phyloP scores from a whole-genome alignment of 2,113 vertebrate genomes.

The Hyaena hyaena region DNA sequence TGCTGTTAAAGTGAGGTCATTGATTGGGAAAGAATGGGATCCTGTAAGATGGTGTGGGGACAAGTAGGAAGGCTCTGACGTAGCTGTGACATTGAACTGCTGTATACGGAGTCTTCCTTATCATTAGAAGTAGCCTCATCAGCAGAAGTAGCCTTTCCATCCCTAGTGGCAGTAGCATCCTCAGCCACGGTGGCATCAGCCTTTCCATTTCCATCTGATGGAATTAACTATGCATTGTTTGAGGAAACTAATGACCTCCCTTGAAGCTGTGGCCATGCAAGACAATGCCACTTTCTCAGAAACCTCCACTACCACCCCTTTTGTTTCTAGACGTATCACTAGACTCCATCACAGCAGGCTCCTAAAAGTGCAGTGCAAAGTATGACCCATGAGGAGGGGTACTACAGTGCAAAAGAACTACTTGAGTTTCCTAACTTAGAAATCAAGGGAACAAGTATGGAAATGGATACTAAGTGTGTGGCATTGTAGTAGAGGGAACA shows the following conservation, averaged over 20 bases:
- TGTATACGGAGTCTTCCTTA: background rate
- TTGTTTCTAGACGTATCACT: background rate
- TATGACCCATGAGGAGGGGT: background rate
- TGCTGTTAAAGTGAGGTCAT: background rate
- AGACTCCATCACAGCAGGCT: background rate
- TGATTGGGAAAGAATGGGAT: background rate
- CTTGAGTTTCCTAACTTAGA: background rate
- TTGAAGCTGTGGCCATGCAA: background rate
- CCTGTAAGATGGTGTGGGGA: background rate
- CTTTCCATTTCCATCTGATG: background rate
- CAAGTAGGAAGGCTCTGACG: background rate
- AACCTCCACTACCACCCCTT: background rate
- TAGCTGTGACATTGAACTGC: background rate
- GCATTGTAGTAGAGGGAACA: background rate
- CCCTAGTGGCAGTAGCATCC: background rate
- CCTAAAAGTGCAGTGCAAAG: background rate
- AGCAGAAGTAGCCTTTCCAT: background rate
- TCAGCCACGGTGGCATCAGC: background rate
- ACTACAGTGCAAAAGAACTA: background rate
- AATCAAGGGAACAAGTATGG: background rate
- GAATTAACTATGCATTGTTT: background rate
- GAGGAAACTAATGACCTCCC: background rate
- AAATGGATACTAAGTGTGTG: background rate
- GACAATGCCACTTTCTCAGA: background rate
- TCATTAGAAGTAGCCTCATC: background rate